Evolutionary conservation across 2,113 vertebrate genomes (phyloP).

Genomic region (Hipposideros armiger): DNA sequence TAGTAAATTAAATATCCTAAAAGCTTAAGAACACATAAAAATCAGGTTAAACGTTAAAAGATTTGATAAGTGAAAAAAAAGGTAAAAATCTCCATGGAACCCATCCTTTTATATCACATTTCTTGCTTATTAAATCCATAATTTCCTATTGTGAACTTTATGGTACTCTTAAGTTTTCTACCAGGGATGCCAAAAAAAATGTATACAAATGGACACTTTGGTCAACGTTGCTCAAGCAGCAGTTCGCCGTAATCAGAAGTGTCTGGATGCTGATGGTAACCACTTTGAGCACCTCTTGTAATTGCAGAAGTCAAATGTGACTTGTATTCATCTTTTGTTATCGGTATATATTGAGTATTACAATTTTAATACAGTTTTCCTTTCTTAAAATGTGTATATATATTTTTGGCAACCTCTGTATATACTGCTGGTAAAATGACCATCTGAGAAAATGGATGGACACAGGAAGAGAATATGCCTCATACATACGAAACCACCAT

Average conservation of each 20-base stretch:
- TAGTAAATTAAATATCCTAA: constrained; percentile 45
- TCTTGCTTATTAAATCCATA: not conserved
- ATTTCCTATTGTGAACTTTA: constrained; percentile 17
- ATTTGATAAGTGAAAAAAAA: not conserved
- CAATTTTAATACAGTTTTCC: too few relatives aligned
- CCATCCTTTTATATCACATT: not conserved
- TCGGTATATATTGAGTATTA: too few relatives aligned
- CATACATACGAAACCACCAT: not conserved
- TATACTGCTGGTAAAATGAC: constrained; percentile 31
- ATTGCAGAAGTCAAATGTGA: too few relatives aligned
- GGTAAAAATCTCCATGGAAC: constrained; percentile 29
- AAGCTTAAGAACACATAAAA: constrained; percentile 48
- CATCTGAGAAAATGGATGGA: constrained; percentile 29
- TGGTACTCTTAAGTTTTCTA: constrained; percentile 6
- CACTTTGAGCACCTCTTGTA: too few relatives aligned
- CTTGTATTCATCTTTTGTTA: too few relatives aligned
- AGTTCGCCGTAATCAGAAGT: too few relatives aligned
- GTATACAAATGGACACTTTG: too few relatives aligned
- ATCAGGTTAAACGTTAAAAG: constrained; percentile 18
- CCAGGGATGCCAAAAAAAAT: too few relatives aligned
- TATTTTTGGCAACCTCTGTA: too few relatives aligned
- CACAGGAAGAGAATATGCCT: not conserved
- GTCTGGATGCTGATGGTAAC: too few relatives aligned
- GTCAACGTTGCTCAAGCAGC: too few relatives aligned
- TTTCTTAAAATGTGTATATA: too few relatives aligned